Evolutionary conservation across 1,140 invertebrate genomes (phyloP), one percentile per base, ranked within the genome.

Genomic region (Pogonomyrmex barbatus): DNA sequence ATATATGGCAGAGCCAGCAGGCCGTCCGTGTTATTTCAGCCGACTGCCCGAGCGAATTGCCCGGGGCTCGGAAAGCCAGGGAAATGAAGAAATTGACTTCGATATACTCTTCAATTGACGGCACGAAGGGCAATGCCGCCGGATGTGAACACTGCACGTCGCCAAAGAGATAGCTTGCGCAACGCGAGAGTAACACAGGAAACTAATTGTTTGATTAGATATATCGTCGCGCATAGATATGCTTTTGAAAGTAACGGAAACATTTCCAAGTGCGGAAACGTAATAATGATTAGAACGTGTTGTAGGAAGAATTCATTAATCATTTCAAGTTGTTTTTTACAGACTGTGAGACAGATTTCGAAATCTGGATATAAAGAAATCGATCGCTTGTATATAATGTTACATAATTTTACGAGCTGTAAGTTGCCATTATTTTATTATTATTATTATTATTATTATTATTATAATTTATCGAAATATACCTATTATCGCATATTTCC

Each of bases 11-110:
- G 30, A 33, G 50, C 10, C 36, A 33, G 36, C 58, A 67, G 5
- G 39, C 24, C 45, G 50, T 39, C 78, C 45, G 30, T 83, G 84
- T 89, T 89, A 87, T 89, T 89, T 89, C 88, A 78, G 60, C 65
- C 58, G 70, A 62, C 17, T 17, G 24, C 24, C 24, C 24, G 24
- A 85, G 67, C 65, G 77, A 56, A 83, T 60, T 78, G 71, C 50
- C 67, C 71, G 47, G 52, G 50, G 71, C 82, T 79, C 68, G 54
- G 10, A 65, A 70, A 58, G 36, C 58, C 30, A 42, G 86, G 54
- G 54, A 85, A 78, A 75, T 54, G 76, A 75, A 45, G 47, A 45
- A 81, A 62, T 56, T 68, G 50, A 73, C 77, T 65, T 68, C 60
- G 54, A 68, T 58, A 47, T 73, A 45, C 75, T 70, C 54, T 33